Base-by-base conservation (phyloP, 1,140 invertebrate genomes). In the Lepidurus packardi region DNA sequence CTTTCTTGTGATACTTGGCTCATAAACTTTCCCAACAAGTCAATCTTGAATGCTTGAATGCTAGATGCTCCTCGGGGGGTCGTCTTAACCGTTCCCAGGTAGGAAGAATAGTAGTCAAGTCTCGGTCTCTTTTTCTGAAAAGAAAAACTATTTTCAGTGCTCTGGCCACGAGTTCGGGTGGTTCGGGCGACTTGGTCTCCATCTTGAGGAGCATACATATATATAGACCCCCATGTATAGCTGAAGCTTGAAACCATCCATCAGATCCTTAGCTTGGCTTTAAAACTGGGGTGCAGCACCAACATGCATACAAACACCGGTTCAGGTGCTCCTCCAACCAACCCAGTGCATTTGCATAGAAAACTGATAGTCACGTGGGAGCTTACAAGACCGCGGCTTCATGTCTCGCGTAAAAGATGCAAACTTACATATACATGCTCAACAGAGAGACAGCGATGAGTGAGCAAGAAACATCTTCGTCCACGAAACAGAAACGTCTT, bases 41-140 rank as follows among this genome's bases (percentile, higher is more conserved):
- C 53, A 65, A 65, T 65, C 53, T 65, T 65, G 53, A 65, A 65
- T 65, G 53, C 53, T 65, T 65, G 53, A 65, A 65, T 65, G 53
- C 53, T 13, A 21, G 53, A 65, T 65, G 53, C 53, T 65, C 53
- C 53, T 65, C 53, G 21, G 53, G 53, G 53, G 53, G 53, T 65
- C 53, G 53, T 65, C 53, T 65, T 65, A 65, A 65, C 53, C 53
- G 53, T 65, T 65, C 16, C 53, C 53, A 65, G 53, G 53, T 65
- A 65, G 53, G 13, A 65, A 65, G 13, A 65, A 65, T n/a, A 65
- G 53, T 21, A 65, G 53, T 65, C 53, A 65, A 21, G 2, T 65
- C 53, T 65, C 34, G 3, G 34, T 34, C 34, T 65, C 21, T 65
- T 21, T 65, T 65, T 65, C 53, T 21, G 21, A 65, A 65, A 13